Percentiles rank a stretch among this genome's conserved stretches.
phyloP scores from a whole-genome alignment of 1,140 invertebrate genomes.

The Heliothis virescens region DNA sequence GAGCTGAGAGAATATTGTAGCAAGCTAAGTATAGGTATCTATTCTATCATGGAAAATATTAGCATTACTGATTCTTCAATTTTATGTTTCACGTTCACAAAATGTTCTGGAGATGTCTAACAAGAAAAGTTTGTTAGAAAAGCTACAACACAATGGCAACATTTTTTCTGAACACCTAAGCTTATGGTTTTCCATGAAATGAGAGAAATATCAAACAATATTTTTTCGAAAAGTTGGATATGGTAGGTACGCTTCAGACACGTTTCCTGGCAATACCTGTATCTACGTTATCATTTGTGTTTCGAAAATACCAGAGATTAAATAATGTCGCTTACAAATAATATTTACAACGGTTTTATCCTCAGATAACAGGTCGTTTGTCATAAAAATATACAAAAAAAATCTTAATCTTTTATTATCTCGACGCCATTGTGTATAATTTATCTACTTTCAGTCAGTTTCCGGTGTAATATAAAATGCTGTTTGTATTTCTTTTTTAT shows the following conservation, averaged over 20 bases:
- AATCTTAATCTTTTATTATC: constrained; percentile 28
- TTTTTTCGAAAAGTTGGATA: background rate
- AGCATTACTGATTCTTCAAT: no score
- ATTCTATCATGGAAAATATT: no score
- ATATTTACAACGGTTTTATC: constrained; percentile 38
- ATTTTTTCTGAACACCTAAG: no score
- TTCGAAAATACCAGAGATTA: constrained; percentile 18
- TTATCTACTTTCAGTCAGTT: constrained; percentile 27
- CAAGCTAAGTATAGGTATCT: no score
- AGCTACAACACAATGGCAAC: background rate
- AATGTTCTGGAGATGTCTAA: no score
- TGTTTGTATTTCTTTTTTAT: background rate
- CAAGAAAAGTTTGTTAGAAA: background rate
- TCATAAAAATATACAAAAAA: constrained; percentile 30
- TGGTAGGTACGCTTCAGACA: background rate
- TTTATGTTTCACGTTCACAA: no score
- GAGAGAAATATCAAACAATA: background rate
- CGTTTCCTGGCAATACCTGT: background rate
- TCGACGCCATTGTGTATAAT: constrained; percentile 11
- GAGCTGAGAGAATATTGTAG: no score
- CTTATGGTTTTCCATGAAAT: no score
- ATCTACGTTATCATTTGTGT: constrained; percentile 8
- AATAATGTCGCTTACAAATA: constrained; percentile 28
- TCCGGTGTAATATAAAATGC: constrained; percentile 23
- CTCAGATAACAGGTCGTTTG: constrained; percentile 38